Evolutionary conservation across 2,113 vertebrate species (phyloP), one percentile per base, ranked within the genome.

Genomic region (Vulpes lagopus): DNA sequence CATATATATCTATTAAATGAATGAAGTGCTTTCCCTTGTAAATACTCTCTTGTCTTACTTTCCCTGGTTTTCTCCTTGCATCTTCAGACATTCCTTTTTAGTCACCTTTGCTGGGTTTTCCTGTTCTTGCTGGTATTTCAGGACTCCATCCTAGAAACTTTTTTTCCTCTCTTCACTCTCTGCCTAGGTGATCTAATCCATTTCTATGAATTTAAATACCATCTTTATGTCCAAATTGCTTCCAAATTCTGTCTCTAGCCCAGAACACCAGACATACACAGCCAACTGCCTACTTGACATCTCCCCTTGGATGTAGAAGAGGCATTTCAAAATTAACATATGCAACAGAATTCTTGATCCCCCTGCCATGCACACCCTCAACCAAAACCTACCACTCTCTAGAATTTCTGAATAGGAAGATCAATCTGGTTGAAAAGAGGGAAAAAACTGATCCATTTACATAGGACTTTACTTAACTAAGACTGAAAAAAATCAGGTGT

Each of bases 301-400:
- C 93, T 51, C 38, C n/a, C 73, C n/a, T 59, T n/a, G 49, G 80
- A 80, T 81, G 53, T 20, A 67, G 12, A 88, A 64, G 35, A 89
- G 82, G 38, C 51, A 87, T 80, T 95, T 86, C 94, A 92, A 96
- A 96, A 88, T 80, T 65, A 95, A 10, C 22, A 25, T 38, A 78
- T 64, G 11, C 22, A 65, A 65, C 32, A 79, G 49, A 91, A 82
- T 16, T 69, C 59, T 82, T 65, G 59, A 67, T 59, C 30, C 55
- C 23, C 23, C 25, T 35, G 27, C 23, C 53, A 51, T 2, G 57
- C 14, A 53, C 5, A 51, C 9, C 23, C 23, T 43, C 38, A 81
- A 62, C 16, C 32, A n/a, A 96, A 91, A 76, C 80, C 38, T 71
- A 62, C 25, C 14, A 71, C 60, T 17, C 15, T 92, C 60, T 78